phyloP scores from a whole-genome alignment of 2,888 invertebrate genomes.

The Erebia ligea region DNA sequence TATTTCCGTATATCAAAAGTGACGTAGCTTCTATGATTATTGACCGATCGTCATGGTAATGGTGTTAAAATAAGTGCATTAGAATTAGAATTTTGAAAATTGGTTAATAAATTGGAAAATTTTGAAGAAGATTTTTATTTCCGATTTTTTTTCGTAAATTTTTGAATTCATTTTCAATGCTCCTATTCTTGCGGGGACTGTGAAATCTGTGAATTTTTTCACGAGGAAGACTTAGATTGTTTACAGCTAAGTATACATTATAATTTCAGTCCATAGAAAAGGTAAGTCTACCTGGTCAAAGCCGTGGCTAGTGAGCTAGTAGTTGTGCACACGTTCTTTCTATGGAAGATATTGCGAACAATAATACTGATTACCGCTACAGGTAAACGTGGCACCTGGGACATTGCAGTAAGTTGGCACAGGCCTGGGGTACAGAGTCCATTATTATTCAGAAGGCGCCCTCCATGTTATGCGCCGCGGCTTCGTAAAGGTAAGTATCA shows the following conservation, averaged over 20 bases:
- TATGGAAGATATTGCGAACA: not conserved
- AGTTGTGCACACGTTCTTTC: not conserved
- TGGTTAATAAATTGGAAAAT: too few relatives aligned
- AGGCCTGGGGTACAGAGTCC: slow-evolving; percentile 23
- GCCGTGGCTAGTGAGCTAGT: not conserved
- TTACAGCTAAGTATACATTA: not conserved
- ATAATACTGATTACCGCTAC: slow-evolving; percentile 19
- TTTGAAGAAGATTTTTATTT: too few relatives aligned
- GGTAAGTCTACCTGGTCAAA: not conserved
- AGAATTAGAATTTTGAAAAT: too few relatives aligned
- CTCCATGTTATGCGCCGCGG: slow-evolving; percentile 31
- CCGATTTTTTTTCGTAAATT: too few relatives aligned
- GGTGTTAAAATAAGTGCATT: too few relatives aligned
- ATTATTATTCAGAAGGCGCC: slow-evolving; percentile 35
- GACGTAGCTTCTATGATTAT: too few relatives aligned
- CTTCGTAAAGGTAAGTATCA: slow-evolving; percentile 34
- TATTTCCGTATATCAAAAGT: too few relatives aligned
- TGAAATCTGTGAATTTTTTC: too few relatives aligned
- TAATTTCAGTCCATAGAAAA: not conserved
- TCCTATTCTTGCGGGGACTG: too few relatives aligned
- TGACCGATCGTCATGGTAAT: too few relatives aligned
- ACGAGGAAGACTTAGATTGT: too few relatives aligned
- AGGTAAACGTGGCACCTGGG: slow-evolving; percentile 28
- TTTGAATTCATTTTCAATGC: too few relatives aligned
- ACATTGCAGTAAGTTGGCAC: slow-evolving; percentile 29